These are phyloP conservation scores for Mionectes macconnelli DNA, from an alignment of 2,113 vertebrate genomes.

Conservation along the genomic window DNA sequence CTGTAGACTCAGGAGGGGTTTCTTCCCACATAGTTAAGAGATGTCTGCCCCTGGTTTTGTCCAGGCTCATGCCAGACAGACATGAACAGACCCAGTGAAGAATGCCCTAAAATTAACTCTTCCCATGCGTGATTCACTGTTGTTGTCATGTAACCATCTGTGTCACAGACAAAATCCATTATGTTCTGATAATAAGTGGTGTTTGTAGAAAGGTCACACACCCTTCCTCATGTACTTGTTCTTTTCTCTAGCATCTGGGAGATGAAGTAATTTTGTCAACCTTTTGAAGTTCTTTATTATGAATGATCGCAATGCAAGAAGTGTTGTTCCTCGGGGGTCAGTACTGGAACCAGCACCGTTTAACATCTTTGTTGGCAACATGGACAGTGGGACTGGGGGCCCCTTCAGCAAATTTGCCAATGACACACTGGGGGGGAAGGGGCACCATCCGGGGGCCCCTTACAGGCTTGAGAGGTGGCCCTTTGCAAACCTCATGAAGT, in stretches of 20 bases:
- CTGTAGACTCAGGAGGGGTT: background rate
- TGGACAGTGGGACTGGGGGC: background rate
- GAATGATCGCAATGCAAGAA: background rate
- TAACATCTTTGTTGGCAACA: background rate
- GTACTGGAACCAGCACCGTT: background rate
- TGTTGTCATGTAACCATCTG: background rate
- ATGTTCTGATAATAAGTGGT: background rate
- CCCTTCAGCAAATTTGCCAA: background rate
- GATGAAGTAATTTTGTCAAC: background rate
- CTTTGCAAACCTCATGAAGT: background rate
- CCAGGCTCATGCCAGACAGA: background rate
- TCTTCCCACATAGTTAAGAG: background rate
- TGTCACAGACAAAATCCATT: background rate
- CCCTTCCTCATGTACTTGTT: background rate
- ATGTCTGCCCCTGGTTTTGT: background rate
- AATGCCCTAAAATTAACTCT: background rate
- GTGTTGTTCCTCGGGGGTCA: rapidly evolving
- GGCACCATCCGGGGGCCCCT: background rate
- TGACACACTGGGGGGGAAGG: background rate
- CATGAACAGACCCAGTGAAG: background rate
- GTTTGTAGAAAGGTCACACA: background rate
- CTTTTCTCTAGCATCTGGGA: background rate
- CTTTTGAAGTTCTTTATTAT: background rate
- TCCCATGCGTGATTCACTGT: background rate
- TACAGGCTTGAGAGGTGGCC: background rate